Percentiles rank a stretch among this genome's conserved stretches.
Conservation (phyloP, 2,888 invertebrate species). For the Platycheirus albimanus region DNA sequence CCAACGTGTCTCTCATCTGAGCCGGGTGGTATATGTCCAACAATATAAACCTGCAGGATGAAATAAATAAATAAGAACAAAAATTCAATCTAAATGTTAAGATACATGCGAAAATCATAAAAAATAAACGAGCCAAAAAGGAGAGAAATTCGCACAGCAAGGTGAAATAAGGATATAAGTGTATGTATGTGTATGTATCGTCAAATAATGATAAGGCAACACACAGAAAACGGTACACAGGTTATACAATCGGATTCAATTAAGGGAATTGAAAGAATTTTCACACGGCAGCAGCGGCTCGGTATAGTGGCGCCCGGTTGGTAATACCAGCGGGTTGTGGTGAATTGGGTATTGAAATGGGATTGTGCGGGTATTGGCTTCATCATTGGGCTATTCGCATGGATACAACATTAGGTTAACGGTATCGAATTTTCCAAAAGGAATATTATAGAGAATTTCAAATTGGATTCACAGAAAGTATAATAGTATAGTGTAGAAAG, state of each 20-base stretch:
- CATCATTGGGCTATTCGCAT: conserved; percentile 27
- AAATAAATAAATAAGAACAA: conserved; percentile 40
- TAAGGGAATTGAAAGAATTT: conserved; percentile 67
- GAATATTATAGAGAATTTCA: conserved; percentile 15
- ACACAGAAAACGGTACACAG: neutral
- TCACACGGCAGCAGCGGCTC: too few species aligned
- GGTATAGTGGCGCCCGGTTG: neutral
- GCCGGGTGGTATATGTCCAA: conserved; percentile 95
- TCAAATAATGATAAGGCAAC: neutral
- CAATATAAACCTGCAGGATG: conserved; percentile 91
- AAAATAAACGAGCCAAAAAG: conserved; percentile 22
- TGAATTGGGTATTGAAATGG: neutral
- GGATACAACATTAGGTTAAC: conserved; percentile 58
- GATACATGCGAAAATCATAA: conserved; percentile 36
- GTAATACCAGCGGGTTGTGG: neutral
- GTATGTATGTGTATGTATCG: neutral
- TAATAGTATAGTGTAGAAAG: too few species aligned
- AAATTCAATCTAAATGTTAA: conserved; percentile 48
- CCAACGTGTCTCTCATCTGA: conserved; percentile 91
- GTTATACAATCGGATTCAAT: conserved; percentile 61
- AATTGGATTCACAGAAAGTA: conserved; percentile 39
- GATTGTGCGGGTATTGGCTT: conserved; percentile 7
- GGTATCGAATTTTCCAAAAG: conserved; percentile 54
- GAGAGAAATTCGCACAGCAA: neutral
- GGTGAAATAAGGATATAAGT: neutral